Percentiles rank a stretch among this genome's conserved stretches.
Evolutionary conservation across 2,888 invertebrate species (phyloP).

Genomic region (Zeuzera pyrina): DNA sequence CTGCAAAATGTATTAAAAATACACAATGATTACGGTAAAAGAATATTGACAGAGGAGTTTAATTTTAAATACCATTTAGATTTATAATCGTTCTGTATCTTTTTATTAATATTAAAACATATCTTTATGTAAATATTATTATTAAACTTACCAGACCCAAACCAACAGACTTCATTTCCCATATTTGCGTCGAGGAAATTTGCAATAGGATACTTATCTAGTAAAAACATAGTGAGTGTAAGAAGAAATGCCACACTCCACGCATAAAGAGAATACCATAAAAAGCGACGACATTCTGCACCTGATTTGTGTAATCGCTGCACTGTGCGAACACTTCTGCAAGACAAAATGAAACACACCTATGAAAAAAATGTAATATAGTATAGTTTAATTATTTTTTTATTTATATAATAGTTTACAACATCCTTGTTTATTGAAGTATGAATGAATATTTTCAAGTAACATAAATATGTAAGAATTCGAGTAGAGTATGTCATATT

Average conservation of each 20-base stretch:
- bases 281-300: constrained; percentile 71
- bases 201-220: constrained; percentile 63
- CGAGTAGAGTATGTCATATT: too few relatives aligned
- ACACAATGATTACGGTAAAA: not conserved
- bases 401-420: too few relatives aligned
- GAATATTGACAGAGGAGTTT: not conserved
- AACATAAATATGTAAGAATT: too few relatives aligned
- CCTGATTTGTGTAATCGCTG: constrained; percentile 54
- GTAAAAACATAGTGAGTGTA: constrained; percentile 65
- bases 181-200: constrained; percentile 71
- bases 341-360: too few relatives aligned
- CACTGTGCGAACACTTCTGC: constrained; percentile 65
- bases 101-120: not conserved
- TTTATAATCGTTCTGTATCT: not conserved
- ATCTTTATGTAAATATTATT: not conserved
- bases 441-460: too few relatives aligned
- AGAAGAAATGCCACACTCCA: constrained; percentile 77
- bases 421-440: too few relatives aligned
- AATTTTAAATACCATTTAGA: not conserved
- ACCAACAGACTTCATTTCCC: constrained; percentile 77
- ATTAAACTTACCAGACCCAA: constrained; percentile 67
- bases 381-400: too few relatives aligned
- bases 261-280: constrained; percentile 79
- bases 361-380: too few relatives aligned
- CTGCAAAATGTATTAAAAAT: too few relatives aligned